These are phyloP conservation scores for Stegana nigrithorax DNA, from an alignment of 2,888 invertebrate genomes.

Conservation along the genomic window DNA sequence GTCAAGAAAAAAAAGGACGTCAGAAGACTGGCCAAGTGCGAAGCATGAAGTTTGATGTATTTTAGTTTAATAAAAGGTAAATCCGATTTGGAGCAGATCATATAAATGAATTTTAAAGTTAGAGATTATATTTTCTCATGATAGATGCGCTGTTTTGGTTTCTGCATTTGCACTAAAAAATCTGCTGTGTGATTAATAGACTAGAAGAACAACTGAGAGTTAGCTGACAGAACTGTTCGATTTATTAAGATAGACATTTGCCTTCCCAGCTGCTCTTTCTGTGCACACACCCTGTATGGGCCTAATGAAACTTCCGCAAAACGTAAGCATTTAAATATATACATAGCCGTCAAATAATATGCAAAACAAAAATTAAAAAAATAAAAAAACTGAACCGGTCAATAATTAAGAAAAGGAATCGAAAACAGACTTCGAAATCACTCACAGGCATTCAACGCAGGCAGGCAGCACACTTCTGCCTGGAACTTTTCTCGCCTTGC, in stretches of 20 bases:
- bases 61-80: too few species aligned
- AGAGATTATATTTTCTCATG: too few species aligned
- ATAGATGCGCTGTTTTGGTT: too few species aligned
- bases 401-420: constrained; percentile 51
- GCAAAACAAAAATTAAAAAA: constrained; percentile 24
- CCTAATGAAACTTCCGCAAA: constrained; percentile 23
- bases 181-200: too few species aligned
- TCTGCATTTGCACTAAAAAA: too few species aligned
- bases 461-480: constrained; percentile 19
- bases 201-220: too few species aligned
- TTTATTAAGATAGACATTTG: neutral
- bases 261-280: neutral
- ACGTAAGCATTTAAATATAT: neutral
- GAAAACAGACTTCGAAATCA: constrained; percentile 30
- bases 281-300: constrained; percentile 3
- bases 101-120: too few species aligned
- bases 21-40: too few species aligned
- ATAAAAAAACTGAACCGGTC: constrained; percentile 32
- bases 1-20: too few species aligned
- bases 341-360: constrained; percentile 25
- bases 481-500: neutral
- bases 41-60: too few species aligned
- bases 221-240: too few species aligned
- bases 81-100: too few species aligned
- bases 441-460: neutral